A percentile compares a stretch with the other conserved stretches of the same genome.
Evolutionary conservation across 2,888 invertebrate genomes (phyloP).

Genomic region (Nebria brevicollis): DNA sequence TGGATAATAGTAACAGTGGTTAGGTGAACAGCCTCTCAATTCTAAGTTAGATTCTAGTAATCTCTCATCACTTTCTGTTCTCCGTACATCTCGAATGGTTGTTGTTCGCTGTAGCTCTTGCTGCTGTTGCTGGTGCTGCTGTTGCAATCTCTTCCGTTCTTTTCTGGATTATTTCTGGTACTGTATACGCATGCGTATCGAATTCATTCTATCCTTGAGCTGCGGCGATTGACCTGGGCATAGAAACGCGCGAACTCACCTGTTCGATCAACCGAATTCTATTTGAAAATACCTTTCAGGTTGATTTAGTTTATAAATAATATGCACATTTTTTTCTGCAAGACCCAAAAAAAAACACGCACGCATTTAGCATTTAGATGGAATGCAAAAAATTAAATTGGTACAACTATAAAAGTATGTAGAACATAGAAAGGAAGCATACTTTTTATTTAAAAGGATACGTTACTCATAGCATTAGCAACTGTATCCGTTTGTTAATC

Average conservation of each 20-base stretch:
- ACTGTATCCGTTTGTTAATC: neutral
- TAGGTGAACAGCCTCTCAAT: conserved; percentile 38
- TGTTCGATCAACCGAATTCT: conserved; percentile 4
- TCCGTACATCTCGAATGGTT: neutral
- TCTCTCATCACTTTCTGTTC: conserved; percentile 14
- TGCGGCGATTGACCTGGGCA: neutral
- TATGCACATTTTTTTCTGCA: neutral
- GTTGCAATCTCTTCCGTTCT: neutral
- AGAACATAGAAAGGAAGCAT: neutral
- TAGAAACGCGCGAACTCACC: neutral
- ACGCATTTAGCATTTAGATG: too few relatives aligned
- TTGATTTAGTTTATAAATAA: neutral
- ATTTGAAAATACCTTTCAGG: neutral
- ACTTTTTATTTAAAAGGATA: neutral
- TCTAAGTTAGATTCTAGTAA: conserved; percentile 15
- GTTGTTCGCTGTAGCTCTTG: neutral
- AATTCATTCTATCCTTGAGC: neutral
- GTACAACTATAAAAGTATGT: neutral
- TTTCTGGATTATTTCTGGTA: neutral
- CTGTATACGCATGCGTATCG: neutral
- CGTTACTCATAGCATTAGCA: neutral
- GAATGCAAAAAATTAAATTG: neutral
- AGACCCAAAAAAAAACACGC: too few relatives aligned
- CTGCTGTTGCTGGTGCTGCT: neutral
- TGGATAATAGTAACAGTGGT: neutral